These are phyloP conservation scores for Anthoscopus minutus DNA, from an alignment of 2,113 vertebrate species.

Conservation along the genomic window DNA sequence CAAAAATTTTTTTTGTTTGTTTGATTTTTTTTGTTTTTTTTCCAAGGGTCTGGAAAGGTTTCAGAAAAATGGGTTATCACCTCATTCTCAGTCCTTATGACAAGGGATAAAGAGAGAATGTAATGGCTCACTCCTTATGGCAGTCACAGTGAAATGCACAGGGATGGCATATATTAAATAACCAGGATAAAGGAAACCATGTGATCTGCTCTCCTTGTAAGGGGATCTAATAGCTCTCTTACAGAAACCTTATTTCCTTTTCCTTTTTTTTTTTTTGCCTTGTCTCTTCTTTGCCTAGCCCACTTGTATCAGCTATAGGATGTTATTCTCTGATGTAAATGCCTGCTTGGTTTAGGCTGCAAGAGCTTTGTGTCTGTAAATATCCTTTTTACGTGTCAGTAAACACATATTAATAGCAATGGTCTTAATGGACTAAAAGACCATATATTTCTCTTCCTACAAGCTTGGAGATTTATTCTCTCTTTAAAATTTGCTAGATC, in stretches of 20 bases:
- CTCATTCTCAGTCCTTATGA: slow-evolving; percentile 10
- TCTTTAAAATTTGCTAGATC: not conserved
- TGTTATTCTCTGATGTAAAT: not conserved
- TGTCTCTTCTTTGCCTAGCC: not conserved
- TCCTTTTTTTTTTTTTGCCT: not conserved
- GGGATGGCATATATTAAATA: slow-evolving; percentile 46
- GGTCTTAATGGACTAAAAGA: not conserved
- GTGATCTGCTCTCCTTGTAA: slow-evolving; percentile 33
- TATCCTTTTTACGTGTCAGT: not conserved
- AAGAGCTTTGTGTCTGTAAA: not conserved
- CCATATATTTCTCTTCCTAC: not conserved
- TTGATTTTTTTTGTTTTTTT: not conserved
- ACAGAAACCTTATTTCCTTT: slow-evolving; percentile 20
- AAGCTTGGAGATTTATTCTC: not conserved
- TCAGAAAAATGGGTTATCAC: slow-evolving; percentile 39
- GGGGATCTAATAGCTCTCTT: slow-evolving; percentile 29
- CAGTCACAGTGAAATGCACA: slow-evolving; percentile 12
- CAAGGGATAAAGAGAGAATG: slow-evolving; percentile 36
- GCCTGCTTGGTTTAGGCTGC: not conserved
- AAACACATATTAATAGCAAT: not conserved
- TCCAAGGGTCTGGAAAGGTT: not conserved
- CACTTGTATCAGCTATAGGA: not conserved
- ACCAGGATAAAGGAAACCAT: slow-evolving; percentile 46
- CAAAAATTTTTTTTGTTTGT: not conserved
- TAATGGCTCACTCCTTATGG: slow-evolving; percentile 46